phyloP scores from a whole-genome alignment of 2,797 vertebrate genomes.

The Gallinago solitaria region DNA sequence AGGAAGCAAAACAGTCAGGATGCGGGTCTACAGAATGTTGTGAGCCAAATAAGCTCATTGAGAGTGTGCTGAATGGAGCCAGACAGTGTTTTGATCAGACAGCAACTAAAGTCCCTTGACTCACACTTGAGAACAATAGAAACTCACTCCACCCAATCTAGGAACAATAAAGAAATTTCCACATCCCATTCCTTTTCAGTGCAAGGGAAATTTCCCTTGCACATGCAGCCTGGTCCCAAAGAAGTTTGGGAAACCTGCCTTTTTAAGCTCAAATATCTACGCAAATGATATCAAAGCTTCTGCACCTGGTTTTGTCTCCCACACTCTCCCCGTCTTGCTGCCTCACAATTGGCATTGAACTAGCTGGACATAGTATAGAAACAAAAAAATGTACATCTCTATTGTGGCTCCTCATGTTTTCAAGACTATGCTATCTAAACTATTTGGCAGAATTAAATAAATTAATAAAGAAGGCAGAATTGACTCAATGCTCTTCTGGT shows the following conservation, averaged over 20 bases:
- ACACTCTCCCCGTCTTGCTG: background rate
- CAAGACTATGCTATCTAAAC: background rate
- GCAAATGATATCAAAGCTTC: background rate
- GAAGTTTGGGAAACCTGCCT: background rate
- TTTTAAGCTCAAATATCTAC: background rate
- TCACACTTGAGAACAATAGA: background rate
- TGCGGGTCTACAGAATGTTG: accelerated
- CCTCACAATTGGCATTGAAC: background rate
- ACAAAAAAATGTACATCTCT: background rate
- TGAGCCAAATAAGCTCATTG: background rate
- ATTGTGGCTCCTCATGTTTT: background rate
- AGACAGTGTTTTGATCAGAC: background rate
- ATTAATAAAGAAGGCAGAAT: background rate
- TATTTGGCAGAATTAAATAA: background rate
- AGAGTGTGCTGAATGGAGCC: background rate
- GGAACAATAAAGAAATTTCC: background rate
- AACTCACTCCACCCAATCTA: background rate
- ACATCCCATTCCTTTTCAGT: background rate
- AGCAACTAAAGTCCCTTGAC: background rate
- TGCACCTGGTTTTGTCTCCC: background rate
- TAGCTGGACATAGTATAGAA: background rate
- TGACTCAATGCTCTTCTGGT: background rate
- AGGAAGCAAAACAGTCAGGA: background rate
- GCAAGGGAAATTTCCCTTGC: background rate
- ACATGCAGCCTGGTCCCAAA: accelerated